Percentiles rank a stretch among this genome's conserved stretches.
phyloP scores from a whole-genome alignment of 2,113 vertebrate genomes.

The Hucho hucho region DNA sequence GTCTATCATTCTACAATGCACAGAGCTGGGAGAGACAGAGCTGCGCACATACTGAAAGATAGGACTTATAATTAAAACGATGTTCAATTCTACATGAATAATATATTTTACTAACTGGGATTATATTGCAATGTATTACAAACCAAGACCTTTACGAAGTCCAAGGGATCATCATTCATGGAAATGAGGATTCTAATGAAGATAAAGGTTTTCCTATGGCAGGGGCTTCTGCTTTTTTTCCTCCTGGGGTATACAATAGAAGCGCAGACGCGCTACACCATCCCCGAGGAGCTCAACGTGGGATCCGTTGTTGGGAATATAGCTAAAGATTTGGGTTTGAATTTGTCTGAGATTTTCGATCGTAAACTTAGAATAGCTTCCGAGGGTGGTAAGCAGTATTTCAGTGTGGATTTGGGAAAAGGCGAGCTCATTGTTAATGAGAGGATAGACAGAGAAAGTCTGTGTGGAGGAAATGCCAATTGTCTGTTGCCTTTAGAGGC shows the following conservation, averaged over 20 bases:
- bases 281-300: conserved; percentile 71
- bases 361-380: conserved; percentile 75
- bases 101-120: no score
- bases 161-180: background rate
- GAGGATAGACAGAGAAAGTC: conserved; percentile 56
- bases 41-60: background rate
- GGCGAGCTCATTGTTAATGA: conserved; percentile 56
- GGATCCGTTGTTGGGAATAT: conserved; percentile 72
- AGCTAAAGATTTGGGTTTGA: conserved; percentile 76
- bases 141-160: background rate
- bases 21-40: conserved; percentile 47
- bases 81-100: background rate
- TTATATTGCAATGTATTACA: background rate
- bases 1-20: conserved; percentile 38
- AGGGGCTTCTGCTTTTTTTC: background rate
- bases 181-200: background rate
- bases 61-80: background rate
- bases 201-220: background rate
- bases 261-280: conserved; percentile 68
- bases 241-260: conserved; percentile 53
- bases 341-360: conserved; percentile 69
- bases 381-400: conserved; percentile 75
- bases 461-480: conserved; percentile 48
- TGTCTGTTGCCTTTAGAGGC: conserved; percentile 61
- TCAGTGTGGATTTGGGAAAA: conserved; percentile 59